Conservation (phyloP, 2,888 invertebrate genomes). For the Luperina testacea region DNA sequence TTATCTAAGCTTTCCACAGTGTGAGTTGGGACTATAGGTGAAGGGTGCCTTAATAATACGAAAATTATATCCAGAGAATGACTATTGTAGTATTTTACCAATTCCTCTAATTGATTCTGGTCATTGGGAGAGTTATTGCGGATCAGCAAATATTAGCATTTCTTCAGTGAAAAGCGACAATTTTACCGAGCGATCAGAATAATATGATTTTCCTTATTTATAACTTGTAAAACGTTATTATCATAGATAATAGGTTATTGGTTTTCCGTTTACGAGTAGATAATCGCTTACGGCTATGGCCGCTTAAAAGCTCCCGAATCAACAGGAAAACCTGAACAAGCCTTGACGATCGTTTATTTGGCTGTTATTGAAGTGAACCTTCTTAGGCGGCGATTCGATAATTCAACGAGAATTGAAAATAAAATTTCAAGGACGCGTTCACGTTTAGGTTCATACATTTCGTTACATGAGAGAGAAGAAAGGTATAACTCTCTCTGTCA, state of each 20-base stretch:
- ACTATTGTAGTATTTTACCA: background rate
- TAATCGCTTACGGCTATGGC: background rate
- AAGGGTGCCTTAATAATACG: background rate
- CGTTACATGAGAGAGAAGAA: background rate
- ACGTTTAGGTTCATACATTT: background rate
- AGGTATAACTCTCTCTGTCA: background rate
- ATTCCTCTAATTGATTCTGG: background rate
- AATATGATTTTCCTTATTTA: background rate
- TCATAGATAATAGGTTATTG: background rate
- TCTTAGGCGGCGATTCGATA: background rate
- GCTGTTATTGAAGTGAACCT: background rate
- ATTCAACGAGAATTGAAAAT: background rate
- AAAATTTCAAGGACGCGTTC: background rate
- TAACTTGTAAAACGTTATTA: slow-evolving; percentile 2
- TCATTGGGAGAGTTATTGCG: background rate
- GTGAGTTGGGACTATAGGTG: background rate
- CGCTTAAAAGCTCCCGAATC: background rate
- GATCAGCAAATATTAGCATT: background rate
- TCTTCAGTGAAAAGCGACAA: too few relatives aligned
- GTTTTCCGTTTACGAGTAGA: background rate
- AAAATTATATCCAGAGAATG: background rate
- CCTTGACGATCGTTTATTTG: background rate
- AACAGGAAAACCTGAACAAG: background rate
- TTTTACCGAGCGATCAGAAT: background rate
- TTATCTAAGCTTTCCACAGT: background rate